These are phyloP conservation scores for Drosophila phalerata DNA, from an alignment of 2,888 invertebrate genomes.

Conservation along the genomic window DNA sequence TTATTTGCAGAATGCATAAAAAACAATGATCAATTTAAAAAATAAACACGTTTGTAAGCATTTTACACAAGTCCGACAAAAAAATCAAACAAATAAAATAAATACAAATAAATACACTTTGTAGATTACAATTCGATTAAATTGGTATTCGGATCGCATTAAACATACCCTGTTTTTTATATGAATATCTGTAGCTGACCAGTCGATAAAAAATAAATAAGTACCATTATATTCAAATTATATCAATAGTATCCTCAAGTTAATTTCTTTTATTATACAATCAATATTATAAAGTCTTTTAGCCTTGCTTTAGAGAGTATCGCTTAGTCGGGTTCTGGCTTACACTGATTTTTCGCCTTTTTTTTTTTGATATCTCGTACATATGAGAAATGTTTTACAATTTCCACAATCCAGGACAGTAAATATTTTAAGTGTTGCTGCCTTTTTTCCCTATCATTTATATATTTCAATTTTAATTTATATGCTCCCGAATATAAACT, in stretches of 20 bases:
- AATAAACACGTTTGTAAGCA: constrained; percentile 72
- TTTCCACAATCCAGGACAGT: constrained; percentile 67
- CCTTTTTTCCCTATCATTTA: constrained; percentile 66
- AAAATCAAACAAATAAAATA: constrained; percentile 44
- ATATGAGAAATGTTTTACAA: constrained; percentile 73
- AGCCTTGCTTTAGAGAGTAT: constrained; percentile 2
- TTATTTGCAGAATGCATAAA: constrained; percentile 64
- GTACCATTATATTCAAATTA: no score
- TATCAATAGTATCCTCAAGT: background rate
- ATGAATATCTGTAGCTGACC: background rate
- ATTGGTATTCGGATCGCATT: constrained; percentile 27
- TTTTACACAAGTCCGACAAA: constrained; percentile 42
- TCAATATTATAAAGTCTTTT: background rate
- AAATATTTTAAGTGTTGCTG: constrained; percentile 71
- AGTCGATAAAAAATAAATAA: background rate
- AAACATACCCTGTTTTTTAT: background rate
- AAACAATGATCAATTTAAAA: constrained; percentile 72
- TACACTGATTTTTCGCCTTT: background rate
- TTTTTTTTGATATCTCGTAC: constrained; percentile 28
- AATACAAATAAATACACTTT: constrained; percentile 60
- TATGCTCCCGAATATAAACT: constrained; percentile 58
- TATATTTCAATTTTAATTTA: constrained; percentile 76
- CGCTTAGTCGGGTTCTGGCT: background rate
- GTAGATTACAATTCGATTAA: constrained; percentile 65
- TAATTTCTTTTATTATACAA: background rate